Base-by-base conservation (phyloP, 2,113 vertebrate genomes). In the Chlorodrepanis virens region DNA sequence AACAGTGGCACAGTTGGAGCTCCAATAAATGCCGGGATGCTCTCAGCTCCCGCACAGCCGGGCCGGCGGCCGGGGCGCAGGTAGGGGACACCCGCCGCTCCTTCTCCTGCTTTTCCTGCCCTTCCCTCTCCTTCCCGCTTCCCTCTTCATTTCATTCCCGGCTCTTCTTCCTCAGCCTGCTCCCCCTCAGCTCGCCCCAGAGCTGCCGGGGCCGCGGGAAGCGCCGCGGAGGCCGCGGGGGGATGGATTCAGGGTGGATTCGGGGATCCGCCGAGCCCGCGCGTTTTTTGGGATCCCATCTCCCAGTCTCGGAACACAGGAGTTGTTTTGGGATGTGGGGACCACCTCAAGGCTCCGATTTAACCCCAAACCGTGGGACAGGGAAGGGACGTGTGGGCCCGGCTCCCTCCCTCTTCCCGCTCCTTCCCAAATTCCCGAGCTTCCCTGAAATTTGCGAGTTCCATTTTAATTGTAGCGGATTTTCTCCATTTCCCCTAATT, bases 21-120 rank as follows among this genome's bases (percentile, higher is more conserved):
- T 99, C 98, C 98, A 98, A 99, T 99, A 99, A 99, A 99, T 99
- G 98, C 98, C 65, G 98, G 98, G 98, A 98, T 98, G 99, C 98
- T 97, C 97, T 97, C 96, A 96, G 98, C 98, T 88, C 97, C 97
- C 97, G 98, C 99, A 99, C 98, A 98, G 84, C 88, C 84, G 67
- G 93, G 85, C 81, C 69, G 80, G 89, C 76, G n/a, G 90, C 86
- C 97, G 74, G 89, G 97, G 95, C 87, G 78, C 99, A 99, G 99
- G 99, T 99, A 99, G 98, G 99, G 77, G 97, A 94, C 95, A 91
- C 72, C 75, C 77, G 52, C 47, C 35, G 52, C 64, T 83, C 29
- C 75, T 86, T 67, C 82, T 69, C 60, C 67, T 8, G 27, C 71
- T 77, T 54, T 42, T 33, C 75, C 47, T 52, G 37, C 24, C 8